Conservation (phyloP, 2,113 vertebrate species). For the Caranx ignobilis region DNA sequence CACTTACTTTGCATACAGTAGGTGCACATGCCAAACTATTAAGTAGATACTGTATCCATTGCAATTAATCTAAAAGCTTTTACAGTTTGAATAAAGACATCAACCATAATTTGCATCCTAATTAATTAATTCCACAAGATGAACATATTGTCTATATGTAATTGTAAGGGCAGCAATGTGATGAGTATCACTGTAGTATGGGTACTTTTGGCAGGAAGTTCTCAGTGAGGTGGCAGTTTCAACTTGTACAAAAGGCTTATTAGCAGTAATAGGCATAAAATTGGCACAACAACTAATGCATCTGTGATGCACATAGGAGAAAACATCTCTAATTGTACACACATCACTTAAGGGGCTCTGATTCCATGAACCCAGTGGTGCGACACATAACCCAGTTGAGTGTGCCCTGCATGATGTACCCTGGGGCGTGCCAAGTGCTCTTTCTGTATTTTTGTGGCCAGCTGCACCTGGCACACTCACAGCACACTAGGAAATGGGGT, state of each 20-base stretch:
- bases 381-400: background rate
- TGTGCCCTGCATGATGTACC: background rate
- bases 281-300: background rate
- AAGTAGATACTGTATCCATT: conserved; percentile 6
- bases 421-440: background rate
- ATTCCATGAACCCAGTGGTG: background rate
- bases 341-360: background rate
- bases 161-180: background rate
- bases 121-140: conserved; percentile 4
- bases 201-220: background rate
- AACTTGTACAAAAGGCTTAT: background rate
- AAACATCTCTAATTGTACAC: background rate
- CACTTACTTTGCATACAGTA: background rate
- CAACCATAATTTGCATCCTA: background rate
- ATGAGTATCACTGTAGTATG: background rate
- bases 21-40: conserved; percentile 29
- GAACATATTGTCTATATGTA: background rate
- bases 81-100: background rate
- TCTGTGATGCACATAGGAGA: background rate
- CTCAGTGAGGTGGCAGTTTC: background rate
- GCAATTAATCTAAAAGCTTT: conserved; percentile 29
- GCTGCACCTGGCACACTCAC: background rate
- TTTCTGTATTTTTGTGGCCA: background rate
- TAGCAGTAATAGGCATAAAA: background rate
- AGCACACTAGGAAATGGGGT: too few species aligned